Evolutionary conservation across 2,113 vertebrate genomes (phyloP).

Genomic region (Mola mola): DNA sequence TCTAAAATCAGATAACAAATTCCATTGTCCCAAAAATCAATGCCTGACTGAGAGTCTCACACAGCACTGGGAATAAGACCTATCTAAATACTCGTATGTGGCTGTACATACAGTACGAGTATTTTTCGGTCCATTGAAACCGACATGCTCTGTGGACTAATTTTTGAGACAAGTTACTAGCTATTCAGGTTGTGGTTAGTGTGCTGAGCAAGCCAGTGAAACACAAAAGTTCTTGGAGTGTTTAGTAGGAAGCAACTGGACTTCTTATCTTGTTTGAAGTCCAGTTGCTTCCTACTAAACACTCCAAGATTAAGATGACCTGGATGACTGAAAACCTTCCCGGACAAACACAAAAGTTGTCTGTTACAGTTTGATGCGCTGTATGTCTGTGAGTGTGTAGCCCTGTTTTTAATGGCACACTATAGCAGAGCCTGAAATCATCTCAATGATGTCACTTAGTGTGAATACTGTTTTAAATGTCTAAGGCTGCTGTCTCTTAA

Average conservation of each 20-base stretch:
- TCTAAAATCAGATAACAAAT: slow-evolving; percentile 12
- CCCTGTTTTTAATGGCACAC: too few species aligned
- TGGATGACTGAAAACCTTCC: too few species aligned
- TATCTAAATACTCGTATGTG: slow-evolving; percentile 26
- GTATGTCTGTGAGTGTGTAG: background rate
- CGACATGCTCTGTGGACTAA: slow-evolving; percentile 19
- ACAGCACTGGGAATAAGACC: background rate
- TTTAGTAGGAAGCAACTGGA: too few species aligned
- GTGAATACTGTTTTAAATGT: too few species aligned
- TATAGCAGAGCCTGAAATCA: slow-evolving; percentile 9
- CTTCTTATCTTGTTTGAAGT: too few species aligned
- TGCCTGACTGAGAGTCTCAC: background rate
- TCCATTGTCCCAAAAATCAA: background rate
- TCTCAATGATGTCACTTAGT: too few species aligned
- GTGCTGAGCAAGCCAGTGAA: too few species aligned
- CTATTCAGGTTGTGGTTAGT: background rate
- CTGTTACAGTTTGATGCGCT: background rate
- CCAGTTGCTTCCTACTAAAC: too few species aligned
- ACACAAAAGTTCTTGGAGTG: too few species aligned
- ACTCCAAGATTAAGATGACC: too few species aligned
- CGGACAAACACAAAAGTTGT: background rate
- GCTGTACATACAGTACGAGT: background rate
- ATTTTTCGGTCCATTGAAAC: slow-evolving; percentile 9
- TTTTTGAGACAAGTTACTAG: background rate
- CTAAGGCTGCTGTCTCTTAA: too few species aligned